Percentiles rank a stretch among this genome's conserved stretches.
phyloP scores from a whole-genome alignment of 2,113 vertebrate species.

The Numida meleagris region DNA sequence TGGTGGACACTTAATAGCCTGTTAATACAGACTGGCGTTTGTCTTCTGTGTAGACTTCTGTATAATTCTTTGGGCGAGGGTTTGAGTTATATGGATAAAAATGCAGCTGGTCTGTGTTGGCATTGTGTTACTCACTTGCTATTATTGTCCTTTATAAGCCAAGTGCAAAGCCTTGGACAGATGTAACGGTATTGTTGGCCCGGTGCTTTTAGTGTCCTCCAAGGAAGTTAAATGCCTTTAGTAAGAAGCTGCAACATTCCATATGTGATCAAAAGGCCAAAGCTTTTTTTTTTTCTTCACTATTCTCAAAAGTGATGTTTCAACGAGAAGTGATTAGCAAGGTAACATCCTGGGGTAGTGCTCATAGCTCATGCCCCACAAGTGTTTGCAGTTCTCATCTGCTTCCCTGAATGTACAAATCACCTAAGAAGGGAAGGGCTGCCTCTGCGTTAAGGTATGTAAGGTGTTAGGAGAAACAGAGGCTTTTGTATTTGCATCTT shows the following conservation, averaged over 20 bases:
- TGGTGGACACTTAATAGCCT: not conserved
- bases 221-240: not conserved
- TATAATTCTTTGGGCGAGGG: not conserved
- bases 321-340: not conserved
- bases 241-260: not conserved
- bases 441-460: not conserved
- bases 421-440: not conserved
- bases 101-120: not conserved
- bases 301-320: accelerated
- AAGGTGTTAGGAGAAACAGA: not conserved
- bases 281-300: not conserved
- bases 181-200: accelerated
- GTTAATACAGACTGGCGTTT: not conserved
- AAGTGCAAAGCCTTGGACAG: not conserved
- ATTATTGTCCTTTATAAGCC: not conserved
- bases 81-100: not conserved
- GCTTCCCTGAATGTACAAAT: not conserved
- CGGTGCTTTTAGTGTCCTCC: not conserved
- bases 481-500: not conserved
- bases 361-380: not conserved
- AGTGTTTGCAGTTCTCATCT: not conserved
- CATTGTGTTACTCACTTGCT: not conserved
- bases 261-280: not conserved
- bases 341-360: accelerated
- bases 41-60: not conserved